Evolutionary conservation across 2,797 vertebrate genomes (phyloP), one percentile per base, ranked within the genome.

Genomic region (Argyrosomus regius): DNA sequence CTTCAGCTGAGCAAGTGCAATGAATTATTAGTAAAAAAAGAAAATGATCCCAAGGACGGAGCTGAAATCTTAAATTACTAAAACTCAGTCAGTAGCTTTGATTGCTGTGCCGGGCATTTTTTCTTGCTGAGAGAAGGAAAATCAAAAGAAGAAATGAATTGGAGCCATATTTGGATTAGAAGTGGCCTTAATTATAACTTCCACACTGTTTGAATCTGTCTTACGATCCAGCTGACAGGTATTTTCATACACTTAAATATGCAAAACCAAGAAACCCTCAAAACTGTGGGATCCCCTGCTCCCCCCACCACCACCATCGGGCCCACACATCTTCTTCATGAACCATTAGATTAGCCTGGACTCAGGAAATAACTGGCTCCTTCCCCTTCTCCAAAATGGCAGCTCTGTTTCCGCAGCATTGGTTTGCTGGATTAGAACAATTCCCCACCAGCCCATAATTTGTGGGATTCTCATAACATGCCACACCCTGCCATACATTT

Each of bases 381-480:
- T 85, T 89, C 82, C 72, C 59, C 62, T 84, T 86, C 83, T 92
- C 89, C 89, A 94, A 93, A 93, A 93, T 91, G 93, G 89, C 88
- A 87, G 85, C 76, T 87, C 78, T 79, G 86, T 89, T 92, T 92
- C 90, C 86, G 78, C 82, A 89, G 86, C 56, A 52, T 75, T 69
- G 93, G 93, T 90, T 94, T 89, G 83, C 89, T 93, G 93, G 92
- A 95, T 94, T 94, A 94, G 92, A 94, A 93, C 93, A 92, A 94
- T 95, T 90, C 93, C 92, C 93, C 93, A 94, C 93, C 94, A 95
- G 89, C 89, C 94, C 94, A 73, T 95, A 92, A 95, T 96, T 95
- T 94, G 95, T 94, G 95, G 95, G 91, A 92, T 92, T 87, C 88
- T 88, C 87, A 91, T 84, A 90, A 90, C 89, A 83, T 1, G 89